Evolutionary conservation across 2,888 invertebrate genomes (phyloP).

Genomic region (Perithous albicinctus): DNA sequence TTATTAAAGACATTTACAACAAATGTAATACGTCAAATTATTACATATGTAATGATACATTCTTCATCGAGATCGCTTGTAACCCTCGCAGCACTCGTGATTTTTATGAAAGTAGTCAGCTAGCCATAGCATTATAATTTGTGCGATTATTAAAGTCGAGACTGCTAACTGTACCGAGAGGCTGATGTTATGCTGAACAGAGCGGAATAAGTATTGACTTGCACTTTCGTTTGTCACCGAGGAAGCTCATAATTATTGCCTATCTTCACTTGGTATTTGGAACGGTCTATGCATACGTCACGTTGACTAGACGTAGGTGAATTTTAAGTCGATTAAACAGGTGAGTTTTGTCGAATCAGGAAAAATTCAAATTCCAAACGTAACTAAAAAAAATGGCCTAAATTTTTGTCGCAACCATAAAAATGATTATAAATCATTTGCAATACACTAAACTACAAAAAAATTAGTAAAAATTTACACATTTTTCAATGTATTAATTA

Average conservation of each 20-base stretch:
- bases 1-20: too few relatives aligned
- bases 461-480: neutral
- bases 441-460: neutral
- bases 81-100: too few relatives aligned
- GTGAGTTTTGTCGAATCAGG: neutral
- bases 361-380: neutral
- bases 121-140: neutral
- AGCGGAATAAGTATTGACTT: conserved; percentile 23
- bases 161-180: conserved; percentile 13
- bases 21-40: too few relatives aligned
- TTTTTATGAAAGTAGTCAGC: neutral
- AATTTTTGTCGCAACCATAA: neutral
- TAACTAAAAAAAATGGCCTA: neutral
- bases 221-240: conserved; percentile 14
- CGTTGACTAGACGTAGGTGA: too few relatives aligned
- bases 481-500: neutral
- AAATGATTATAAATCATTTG: neutral
- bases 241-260: neutral
- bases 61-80: too few relatives aligned
- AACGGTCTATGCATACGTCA: neutral
- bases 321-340: neutral
- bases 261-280: neutral
- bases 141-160: conserved; percentile 14
- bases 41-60: too few relatives aligned
- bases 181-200: neutral